Evolutionary conservation across 2,113 vertebrate species (phyloP).

Genomic region (Brienomyrus brachyistius): DNA sequence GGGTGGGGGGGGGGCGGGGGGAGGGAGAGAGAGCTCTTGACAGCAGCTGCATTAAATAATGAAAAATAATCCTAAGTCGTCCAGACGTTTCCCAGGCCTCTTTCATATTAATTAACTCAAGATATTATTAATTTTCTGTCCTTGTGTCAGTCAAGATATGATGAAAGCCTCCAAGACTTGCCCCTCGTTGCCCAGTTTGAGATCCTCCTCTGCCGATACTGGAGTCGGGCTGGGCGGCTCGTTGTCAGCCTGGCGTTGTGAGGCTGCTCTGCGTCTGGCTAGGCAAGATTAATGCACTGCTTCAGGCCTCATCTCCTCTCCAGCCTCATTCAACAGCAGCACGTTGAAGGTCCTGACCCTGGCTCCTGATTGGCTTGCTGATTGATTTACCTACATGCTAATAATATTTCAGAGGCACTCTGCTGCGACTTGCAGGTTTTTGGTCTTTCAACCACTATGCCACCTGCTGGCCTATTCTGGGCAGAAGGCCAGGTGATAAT

Average conservation of each 20-base stretch:
- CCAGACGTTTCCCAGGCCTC: conserved; percentile 55
- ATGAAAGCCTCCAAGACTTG: conserved; percentile 36
- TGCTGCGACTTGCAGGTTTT: not conserved
- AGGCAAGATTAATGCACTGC: conserved; percentile 34
- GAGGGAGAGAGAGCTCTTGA: conserved; percentile 10
- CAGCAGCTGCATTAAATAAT: conserved; percentile 50
- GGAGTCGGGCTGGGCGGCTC: not conserved
- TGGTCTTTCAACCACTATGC: not conserved
- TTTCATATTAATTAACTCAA: conserved; percentile 65
- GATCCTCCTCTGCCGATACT: conserved; percentile 28
- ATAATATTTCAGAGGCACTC: not conserved
- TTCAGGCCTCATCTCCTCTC: conserved; percentile 23
- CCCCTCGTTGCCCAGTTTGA: not conserved
- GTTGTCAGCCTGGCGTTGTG: conserved; percentile 47
- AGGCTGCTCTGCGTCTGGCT: not conserved
- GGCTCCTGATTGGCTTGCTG: not conserved
- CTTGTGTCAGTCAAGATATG: conserved; percentile 57
- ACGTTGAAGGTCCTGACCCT: not conserved
- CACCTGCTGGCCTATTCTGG: not conserved
- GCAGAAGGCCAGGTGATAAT: not conserved
- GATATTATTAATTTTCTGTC: conserved; percentile 56
- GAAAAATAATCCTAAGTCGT: conserved; percentile 58
- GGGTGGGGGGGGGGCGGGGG: not conserved
- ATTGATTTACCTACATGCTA: not conserved
- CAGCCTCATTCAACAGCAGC: not conserved